A percentile compares a stretch with the other conserved stretches of the same genome.
Evolutionary conservation across 2,888 invertebrate genomes (phyloP).

Genomic region (Cybosia mesomella): DNA sequence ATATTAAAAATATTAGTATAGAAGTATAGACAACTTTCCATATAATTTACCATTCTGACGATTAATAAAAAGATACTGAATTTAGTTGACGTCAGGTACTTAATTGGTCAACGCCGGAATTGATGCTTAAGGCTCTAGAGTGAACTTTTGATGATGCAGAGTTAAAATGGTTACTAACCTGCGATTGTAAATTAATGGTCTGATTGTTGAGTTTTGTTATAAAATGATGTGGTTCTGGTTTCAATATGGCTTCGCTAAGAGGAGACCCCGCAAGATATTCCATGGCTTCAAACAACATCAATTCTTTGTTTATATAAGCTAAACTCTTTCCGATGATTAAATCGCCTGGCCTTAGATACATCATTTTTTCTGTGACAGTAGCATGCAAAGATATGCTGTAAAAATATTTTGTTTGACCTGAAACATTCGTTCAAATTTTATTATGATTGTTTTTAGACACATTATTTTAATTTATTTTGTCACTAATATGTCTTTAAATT

Average conservation of each 20-base stretch:
- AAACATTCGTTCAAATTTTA: slow-evolving; percentile 41
- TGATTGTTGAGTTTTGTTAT: slow-evolving; percentile 41
- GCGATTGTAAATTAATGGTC: slow-evolving; percentile 57
- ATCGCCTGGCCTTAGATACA: slow-evolving; percentile 65
- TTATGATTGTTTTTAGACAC: not conserved
- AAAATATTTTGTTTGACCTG: slow-evolving; percentile 74
- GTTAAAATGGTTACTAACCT: slow-evolving; percentile 57
- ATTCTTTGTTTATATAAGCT: slow-evolving; percentile 78
- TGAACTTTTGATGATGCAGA: not conserved
- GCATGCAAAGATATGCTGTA: slow-evolving; percentile 73
- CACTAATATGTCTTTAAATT: no score
- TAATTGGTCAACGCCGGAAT: no score
- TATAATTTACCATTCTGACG: no score
- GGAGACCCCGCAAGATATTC: slow-evolving; percentile 87
- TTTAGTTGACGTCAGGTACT: no score
- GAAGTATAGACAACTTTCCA: no score
- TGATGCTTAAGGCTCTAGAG: no score
- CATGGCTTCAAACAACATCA: slow-evolving; percentile 88
- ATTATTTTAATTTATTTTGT: not conserved
- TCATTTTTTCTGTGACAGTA: slow-evolving; percentile 74
- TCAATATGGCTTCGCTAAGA: slow-evolving; percentile 86
- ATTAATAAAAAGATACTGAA: no score
- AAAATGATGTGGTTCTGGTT: slow-evolving; percentile 84
- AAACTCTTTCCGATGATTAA: slow-evolving; percentile 63
- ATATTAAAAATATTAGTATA: no score